Evolutionary conservation across 2,113 vertebrate species (phyloP).

Genomic region (Hassar affinis): DNA sequence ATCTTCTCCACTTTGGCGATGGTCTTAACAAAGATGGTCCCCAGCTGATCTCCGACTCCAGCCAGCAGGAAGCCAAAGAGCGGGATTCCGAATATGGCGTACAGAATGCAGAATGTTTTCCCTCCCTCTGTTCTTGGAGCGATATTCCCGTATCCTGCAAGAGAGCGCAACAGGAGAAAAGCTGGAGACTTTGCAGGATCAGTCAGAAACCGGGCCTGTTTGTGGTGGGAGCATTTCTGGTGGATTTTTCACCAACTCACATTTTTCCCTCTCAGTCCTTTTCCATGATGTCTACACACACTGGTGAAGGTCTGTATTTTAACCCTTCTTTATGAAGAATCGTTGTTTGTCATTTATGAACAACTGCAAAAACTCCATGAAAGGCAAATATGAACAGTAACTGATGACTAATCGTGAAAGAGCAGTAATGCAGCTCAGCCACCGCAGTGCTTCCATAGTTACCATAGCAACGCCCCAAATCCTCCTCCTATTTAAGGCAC

Average conservation of each 20-base stretch:
- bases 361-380: neutral
- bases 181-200: neutral
- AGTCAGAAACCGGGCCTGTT: neutral
- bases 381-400: neutral
- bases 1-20: constrained; percentile 94
- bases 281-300: neutral
- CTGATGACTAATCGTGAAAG: neutral
- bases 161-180: neutral
- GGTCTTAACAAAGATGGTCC: constrained; percentile 95
- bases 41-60: constrained; percentile 94
- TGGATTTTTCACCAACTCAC: neutral
- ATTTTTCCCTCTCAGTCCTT: neutral
- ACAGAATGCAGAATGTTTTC: constrained; percentile 95
- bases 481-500: neutral
- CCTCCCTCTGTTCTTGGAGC: constrained; percentile 94
- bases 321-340: too few species aligned
- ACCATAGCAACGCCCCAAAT: too few species aligned
- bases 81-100: constrained; percentile 95
- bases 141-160: constrained; percentile 91
- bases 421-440: neutral
- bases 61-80: constrained; percentile 95
- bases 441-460: neutral
- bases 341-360: too few species aligned
- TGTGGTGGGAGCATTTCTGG: neutral
- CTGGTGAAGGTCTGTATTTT: neutral